These are phyloP conservation scores for Coregonus clupeaformis DNA, from an alignment of 2,113 vertebrate genomes.

Conservation along the genomic window DNA sequence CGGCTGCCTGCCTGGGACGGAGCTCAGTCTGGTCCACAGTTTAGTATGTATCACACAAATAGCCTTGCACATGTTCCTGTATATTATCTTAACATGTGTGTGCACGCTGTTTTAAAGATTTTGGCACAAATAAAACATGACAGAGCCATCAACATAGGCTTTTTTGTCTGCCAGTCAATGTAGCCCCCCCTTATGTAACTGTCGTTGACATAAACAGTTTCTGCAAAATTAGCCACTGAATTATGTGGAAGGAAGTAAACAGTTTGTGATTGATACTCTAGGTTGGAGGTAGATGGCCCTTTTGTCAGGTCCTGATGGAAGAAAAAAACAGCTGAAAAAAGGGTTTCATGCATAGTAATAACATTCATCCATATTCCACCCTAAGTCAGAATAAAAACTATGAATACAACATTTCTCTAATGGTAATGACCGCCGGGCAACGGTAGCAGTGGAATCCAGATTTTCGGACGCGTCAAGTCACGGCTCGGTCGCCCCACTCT, in stretches of 20 bases:
- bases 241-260: constrained; percentile 74
- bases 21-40: constrained; percentile 58
- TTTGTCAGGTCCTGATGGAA: constrained; percentile 75
- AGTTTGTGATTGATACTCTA: constrained; percentile 79
- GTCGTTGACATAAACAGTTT: constrained; percentile 82
- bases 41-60: constrained; percentile 69
- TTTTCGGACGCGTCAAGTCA: constrained; percentile 67
- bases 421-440: constrained; percentile 72
- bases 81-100: constrained; percentile 74
- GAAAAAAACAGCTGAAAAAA: constrained; percentile 46
- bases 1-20: constrained; percentile 14
- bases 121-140: constrained; percentile 79
- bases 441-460: constrained; percentile 58
- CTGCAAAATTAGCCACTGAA: constrained; percentile 79
- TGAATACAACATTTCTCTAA: constrained; percentile 73
- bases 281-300: constrained; percentile 69
- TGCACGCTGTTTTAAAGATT: constrained; percentile 74
- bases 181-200: constrained; percentile 73
- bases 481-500: constrained; percentile 66
- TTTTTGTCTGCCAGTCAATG: constrained; percentile 81
- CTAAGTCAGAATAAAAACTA: constrained; percentile 76
- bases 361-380: constrained; percentile 77
- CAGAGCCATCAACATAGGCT: constrained; percentile 81
- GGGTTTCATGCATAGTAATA: constrained; percentile 77
- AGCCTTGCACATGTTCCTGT: constrained; percentile 58